Evolutionary conservation across 2,113 vertebrate species (phyloP).

Genomic region (Centrocercus urophasianus): DNA sequence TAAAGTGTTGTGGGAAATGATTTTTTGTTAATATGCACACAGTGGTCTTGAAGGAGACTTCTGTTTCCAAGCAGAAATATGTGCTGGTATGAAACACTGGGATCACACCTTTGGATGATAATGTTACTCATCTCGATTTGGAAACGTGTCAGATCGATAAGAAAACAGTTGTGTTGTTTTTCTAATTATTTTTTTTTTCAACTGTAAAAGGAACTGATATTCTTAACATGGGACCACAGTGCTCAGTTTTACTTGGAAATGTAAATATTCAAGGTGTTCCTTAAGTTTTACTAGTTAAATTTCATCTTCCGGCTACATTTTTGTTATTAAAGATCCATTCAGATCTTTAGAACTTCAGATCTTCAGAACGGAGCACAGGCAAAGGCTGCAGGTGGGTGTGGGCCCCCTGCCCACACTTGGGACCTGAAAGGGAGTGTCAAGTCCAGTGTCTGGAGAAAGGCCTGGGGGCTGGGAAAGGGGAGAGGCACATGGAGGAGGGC

Average conservation of each 20-base stretch:
- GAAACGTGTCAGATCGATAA: background rate
- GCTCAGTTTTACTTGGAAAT: background rate
- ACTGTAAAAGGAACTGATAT: background rate
- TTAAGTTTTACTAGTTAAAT: background rate
- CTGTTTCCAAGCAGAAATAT: slow-evolving; percentile 8
- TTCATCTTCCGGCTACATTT: background rate
- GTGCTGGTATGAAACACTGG: background rate
- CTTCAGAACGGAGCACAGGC: background rate
- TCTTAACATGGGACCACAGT: background rate
- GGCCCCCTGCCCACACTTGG: background rate
- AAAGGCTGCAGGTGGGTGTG: too few species aligned
- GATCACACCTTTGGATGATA: background rate
- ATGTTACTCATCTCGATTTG: background rate
- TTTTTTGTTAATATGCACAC: slow-evolving; percentile 20
- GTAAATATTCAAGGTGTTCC: background rate
- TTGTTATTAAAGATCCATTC: background rate
- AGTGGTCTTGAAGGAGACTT: background rate
- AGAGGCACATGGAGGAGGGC: fast-evolving
- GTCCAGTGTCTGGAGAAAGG: background rate
- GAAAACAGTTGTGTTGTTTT: background rate
- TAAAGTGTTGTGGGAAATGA: slow-evolving; percentile 57
- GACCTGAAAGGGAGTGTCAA: background rate
- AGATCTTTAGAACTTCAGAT: background rate
- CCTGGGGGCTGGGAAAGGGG: too few species aligned
- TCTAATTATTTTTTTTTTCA: background rate